Evolutionary conservation across 2,888 invertebrate genomes (phyloP), one percentile per base, ranked within the genome.

Genomic region (Willowsia nigromaculata): DNA sequence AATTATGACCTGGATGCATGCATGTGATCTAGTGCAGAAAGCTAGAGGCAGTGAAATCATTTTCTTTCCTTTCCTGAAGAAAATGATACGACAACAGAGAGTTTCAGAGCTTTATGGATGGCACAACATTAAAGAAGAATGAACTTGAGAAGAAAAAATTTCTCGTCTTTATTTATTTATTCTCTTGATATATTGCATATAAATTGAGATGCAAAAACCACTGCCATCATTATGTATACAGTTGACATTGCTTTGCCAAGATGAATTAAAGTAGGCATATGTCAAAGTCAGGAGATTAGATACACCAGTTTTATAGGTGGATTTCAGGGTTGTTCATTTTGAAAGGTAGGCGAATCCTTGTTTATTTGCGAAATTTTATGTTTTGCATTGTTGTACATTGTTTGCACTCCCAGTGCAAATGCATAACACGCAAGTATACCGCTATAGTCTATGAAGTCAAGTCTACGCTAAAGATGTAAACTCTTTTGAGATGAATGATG

Each of bases 21-120:
- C 65, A 56, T 76, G 88, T 50, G 43, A 83, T 88, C 43, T 83
- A 71, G 88, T 88, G 88, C 88, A 53, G 82, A 88, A 88, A 88
- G 82, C 74, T 59, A 43, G 22, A 78, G n/a, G 74, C 68, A 86
- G 87, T 82, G 87, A 87, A 87, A 87, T 74, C 74, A 47, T 56
- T 82, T 33, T 74, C 13, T 85, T 18, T 76, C 11, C 30, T 27
- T 84, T 53, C 83, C 68, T 50, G 33, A 37, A n/a, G n/a, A n/a
- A n/a, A n/a, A 76, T n/a, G 47, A 47, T 74, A 22, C 30, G 47
- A 68, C 47, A 62, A 27, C 40, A 50, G 15, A 74, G 2, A 7
- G 43, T 27, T 15, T 2, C 15, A 6, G 43, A 43, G 33, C 27
- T 50, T n/a, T n/a, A n/a, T n/a, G n/a, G n/a, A n/a, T n/a, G n/a